Percentiles rank a stretch among this genome's conserved stretches.
Evolutionary conservation across 2,888 invertebrate species (phyloP).

Genomic region (Oxytorus armatus): DNA sequence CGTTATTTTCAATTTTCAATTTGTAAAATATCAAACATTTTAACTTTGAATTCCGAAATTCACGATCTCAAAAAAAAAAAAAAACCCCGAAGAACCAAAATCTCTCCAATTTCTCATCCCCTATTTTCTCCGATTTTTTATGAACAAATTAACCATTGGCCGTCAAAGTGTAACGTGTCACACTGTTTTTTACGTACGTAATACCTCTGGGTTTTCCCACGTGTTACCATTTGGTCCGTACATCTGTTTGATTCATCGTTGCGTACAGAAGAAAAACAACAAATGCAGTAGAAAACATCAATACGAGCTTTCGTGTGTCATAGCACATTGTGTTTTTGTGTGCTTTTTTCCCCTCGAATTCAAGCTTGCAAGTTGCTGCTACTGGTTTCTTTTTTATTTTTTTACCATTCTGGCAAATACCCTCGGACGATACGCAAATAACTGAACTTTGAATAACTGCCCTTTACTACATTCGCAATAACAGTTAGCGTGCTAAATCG

Average conservation of each 20-base stretch:
- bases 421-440: slow-evolving; percentile 47
- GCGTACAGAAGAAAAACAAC: neutral
- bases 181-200: neutral
- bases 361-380: neutral
- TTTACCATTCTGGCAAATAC: slow-evolving; percentile 42
- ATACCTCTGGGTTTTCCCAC: neutral
- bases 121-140: no score
- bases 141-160: neutral
- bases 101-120: no score
- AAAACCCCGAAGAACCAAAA: no score
- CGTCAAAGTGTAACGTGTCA: neutral
- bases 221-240: slow-evolving; percentile 2
- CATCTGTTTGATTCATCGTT: slow-evolving; percentile 3
- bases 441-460: slow-evolving; percentile 42
- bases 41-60: no score
- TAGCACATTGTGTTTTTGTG: neutral
- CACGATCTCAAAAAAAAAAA: no score
- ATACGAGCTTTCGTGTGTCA: neutral
- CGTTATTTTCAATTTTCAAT: no score
- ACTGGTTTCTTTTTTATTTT: slow-evolving; percentile 14
- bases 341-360: slow-evolving; percentile 26
- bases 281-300: neutral
- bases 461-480: slow-evolving; percentile 41
- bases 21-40: no score
- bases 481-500: no score